Base-by-base conservation (phyloP, 2,113 vertebrate species). In the Macquaria australasica region DNA sequence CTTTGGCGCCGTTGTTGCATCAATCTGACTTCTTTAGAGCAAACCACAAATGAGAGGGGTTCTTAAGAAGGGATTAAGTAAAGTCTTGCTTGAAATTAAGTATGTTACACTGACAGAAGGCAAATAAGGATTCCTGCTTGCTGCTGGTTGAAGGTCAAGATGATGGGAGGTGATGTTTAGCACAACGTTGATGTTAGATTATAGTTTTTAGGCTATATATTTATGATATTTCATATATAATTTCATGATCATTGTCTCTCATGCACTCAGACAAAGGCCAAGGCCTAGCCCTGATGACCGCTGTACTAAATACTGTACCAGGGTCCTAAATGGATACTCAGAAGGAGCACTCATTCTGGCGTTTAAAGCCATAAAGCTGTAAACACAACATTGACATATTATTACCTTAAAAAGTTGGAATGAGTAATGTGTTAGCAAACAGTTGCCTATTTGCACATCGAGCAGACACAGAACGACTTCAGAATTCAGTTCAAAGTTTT, bases 1-100 rank as follows among this genome's bases (percentile, higher is more conserved):
- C 69, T 76, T 85, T 81, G 85, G 85, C 73, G 45, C 85, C 79
- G 21, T 83, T 83, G 31, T 70, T 78, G 81, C 78, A 83, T 84
- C 85, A 86, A 75, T 73, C 62, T 63, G 60, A 80, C 81, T 84
- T 87, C 73, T 90, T 83, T 28, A 71, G n/a, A 75, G 72, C 56
- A 77, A 90, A 87, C 67, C 87, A 71, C 83, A 85, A 84, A 86
- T 87, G 82, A 90, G 77, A 73, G 56, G 31, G 50, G 43, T 63
- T 78, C 82, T 86, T 71, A 63, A 58, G 50, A 56, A 37, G 77
- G 72, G 85, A 91, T 86, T 74, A 87, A 87, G 64, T 73, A 53
- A 74, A 85, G 64, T 83, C 76, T 58, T 71, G 39, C 71, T 87
- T 89, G 59, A 86, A 90, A 86, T 82, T 72, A 85, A 88, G 62